Conservation (phyloP, 2,113 vertebrate species). For the Callospermophilus lateralis region DNA sequence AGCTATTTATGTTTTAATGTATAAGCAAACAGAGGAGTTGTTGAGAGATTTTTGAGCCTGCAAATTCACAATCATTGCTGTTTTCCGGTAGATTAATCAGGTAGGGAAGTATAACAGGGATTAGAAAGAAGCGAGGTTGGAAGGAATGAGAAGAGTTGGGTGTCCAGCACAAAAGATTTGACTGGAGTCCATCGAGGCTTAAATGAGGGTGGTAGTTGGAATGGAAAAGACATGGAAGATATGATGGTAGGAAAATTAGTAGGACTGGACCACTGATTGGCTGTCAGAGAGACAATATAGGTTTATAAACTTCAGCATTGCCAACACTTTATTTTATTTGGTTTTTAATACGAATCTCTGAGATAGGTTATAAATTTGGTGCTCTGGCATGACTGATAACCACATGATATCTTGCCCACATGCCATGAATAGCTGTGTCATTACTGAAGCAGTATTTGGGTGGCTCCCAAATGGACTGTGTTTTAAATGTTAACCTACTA, state of each 20-base stretch:
- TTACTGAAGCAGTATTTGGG: constrained; percentile 35
- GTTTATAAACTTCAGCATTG: background rate
- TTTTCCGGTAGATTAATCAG: background rate
- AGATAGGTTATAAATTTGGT: background rate
- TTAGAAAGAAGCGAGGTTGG: background rate
- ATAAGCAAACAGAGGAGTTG: background rate
- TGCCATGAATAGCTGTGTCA: constrained; percentile 23
- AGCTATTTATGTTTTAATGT: background rate
- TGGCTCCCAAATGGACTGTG: constrained; percentile 61
- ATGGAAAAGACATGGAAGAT: background rate
- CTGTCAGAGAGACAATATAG: background rate
- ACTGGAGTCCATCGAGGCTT: background rate
- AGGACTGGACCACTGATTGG: background rate
- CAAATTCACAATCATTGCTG: background rate
- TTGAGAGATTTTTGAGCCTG: background rate
- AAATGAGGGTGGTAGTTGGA: background rate
- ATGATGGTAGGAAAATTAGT: background rate
- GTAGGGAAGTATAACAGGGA: background rate
- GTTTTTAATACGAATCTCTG: background rate
- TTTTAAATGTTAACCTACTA: constrained; percentile 81
- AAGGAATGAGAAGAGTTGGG: background rate
- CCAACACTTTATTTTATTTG: background rate
- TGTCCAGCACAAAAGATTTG: background rate
- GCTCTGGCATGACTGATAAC: constrained; percentile 6
- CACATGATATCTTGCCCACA: constrained; percentile 28